A percentile compares a stretch with the other conserved stretches of the same genome.
phyloP scores from a whole-genome alignment of 2,888 invertebrate species.

The Hypselothyrea guttata region DNA sequence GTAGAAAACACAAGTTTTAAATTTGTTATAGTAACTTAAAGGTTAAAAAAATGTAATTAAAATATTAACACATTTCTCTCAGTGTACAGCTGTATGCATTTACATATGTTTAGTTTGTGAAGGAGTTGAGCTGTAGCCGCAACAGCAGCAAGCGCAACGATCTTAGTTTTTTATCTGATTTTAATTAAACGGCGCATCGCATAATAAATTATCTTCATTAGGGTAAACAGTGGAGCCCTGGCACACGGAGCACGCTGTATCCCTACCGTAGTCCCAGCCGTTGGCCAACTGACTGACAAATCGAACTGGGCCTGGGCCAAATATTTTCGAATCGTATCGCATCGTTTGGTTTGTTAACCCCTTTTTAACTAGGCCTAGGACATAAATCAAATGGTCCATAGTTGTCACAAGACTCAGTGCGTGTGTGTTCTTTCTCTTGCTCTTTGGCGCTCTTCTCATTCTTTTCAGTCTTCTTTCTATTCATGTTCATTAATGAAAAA shows the following conservation, averaged over 20 bases:
- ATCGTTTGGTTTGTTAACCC: slow-evolving; percentile 14
- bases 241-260: background rate
- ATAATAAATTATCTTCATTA: slow-evolving; percentile 83
- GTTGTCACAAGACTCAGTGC: slow-evolving; percentile 21
- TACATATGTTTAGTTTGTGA: slow-evolving; percentile 25
- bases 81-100: background rate
- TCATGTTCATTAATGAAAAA: slow-evolving; percentile 77
- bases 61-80: background rate
- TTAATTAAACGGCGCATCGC: slow-evolving; percentile 82
- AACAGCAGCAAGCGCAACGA: slow-evolving; percentile 47
- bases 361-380: slow-evolving; percentile 23
- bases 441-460: background rate
- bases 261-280: slow-evolving; percentile 5
- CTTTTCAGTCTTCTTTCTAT: background rate
- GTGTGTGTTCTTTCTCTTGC: slow-evolving; percentile 62
- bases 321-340: background rate
- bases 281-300: slow-evolving; percentile 41
- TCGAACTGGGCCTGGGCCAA: slow-evolving; percentile 8
- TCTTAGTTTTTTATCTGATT: slow-evolving; percentile 80
- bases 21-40: no score
- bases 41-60: no score
- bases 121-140: slow-evolving; percentile 40
- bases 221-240: slow-evolving; percentile 41
- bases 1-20: no score
- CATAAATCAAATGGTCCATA: slow-evolving; percentile 60